Evolutionary conservation across 2,113 vertebrate genomes (phyloP).

Genomic region (Carollia perspicillata): DNA sequence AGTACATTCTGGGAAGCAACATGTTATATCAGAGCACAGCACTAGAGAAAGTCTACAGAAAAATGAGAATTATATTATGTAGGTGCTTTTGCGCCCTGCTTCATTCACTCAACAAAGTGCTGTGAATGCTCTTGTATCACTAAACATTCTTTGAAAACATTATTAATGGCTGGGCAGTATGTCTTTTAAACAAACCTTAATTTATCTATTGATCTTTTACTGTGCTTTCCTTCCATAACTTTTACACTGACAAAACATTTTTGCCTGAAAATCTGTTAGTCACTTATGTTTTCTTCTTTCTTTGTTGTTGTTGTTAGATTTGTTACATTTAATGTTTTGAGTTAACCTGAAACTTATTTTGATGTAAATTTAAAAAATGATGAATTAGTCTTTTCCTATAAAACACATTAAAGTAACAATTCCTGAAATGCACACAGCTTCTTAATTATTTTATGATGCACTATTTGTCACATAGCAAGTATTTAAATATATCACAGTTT

Average conservation of each 20-base stretch:
- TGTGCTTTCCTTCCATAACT: not conserved
- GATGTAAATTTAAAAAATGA: not conserved
- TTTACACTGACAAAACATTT: conserved; percentile 10
- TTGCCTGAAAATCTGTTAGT: not conserved
- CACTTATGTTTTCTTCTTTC: not conserved
- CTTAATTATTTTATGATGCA: not conserved
- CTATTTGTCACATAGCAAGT: not conserved
- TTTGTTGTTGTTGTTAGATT: not conserved
- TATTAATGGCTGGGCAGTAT: not conserved
- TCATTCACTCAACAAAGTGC: not conserved
- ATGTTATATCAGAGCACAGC: not conserved
- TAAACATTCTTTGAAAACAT: not conserved
- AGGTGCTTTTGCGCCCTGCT: not conserved
- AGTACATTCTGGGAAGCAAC: not conserved
- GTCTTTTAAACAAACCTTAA: conserved; percentile 4
- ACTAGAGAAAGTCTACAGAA: not conserved
- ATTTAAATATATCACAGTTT: not conserved
- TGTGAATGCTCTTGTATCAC: not conserved
- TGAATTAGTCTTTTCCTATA: not conserved
- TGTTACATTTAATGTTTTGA: not conserved
- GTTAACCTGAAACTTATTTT: not conserved
- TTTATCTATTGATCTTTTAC: not conserved
- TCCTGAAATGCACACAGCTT: not conserved
- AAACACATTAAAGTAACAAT: not conserved
- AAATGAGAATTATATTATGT: not conserved